Base-by-base conservation (phyloP, 2,797 vertebrate genomes). In the Petrocephalus schoutedeni region DNA sequence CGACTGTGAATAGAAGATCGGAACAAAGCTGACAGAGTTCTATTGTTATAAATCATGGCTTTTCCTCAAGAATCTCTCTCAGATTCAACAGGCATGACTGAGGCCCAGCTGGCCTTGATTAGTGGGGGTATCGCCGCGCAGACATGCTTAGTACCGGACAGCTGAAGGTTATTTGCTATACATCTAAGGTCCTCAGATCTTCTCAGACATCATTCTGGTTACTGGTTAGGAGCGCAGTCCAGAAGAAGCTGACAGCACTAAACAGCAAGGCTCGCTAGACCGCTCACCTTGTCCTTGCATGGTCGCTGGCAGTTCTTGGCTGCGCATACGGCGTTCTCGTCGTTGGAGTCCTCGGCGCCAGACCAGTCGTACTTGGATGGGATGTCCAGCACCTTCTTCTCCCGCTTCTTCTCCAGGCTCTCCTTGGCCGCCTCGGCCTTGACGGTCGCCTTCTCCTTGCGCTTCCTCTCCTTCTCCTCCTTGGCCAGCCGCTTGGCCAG, bases 291-390 rank as follows among this genome's bases (percentile, higher is more conserved):
- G 90, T 99, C 98, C 92, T 98, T 99, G 94, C 98, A 99, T 21
- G 98, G 98, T 80, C 98, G 95, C 89, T 98, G 98, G 93, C 98
- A 99, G 95, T 97, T 98, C 90, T 98, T 98, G 0, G 98, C 96
- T 0, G 98, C 98, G 16, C 98, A 99, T 4, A 99, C 97, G 0
- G 98, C 98, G 0, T 99, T 99, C 92, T 99, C 98, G 0, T 99
- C 98, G 12, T 99, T 99, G 0, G 98, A 99, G 87, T 99, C 98
- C 54, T 99, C 98, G 0, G 98, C 98, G 53, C 98, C 98, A 0
- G 98, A 99, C 98, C 98, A 99, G 92, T 99, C 98, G 0, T 99
- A 99, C 91, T 99, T 99, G 0, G 98, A 99, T 21, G 98, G 98
- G 90, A 99, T 99, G 93, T 99, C 98, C 36, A 99, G 94, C 86